Percentiles rank a stretch among this genome's conserved stretches.
Conservation (phyloP, 1,140 invertebrate species). For the Delia radicum region DNA sequence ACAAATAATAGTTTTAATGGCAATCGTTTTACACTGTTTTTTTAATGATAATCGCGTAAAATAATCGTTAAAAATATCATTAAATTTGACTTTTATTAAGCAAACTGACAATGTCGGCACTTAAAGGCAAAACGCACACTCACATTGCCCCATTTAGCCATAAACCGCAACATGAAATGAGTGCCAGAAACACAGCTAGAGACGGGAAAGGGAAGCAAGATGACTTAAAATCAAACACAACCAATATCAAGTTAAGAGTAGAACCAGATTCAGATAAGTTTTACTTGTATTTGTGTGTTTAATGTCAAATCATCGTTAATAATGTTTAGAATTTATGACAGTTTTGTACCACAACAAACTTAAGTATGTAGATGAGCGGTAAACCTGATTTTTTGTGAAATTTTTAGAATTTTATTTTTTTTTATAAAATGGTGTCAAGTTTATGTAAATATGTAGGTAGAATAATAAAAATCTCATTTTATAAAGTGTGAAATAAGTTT, state of each 20-base stretch:
- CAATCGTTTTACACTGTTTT: constrained; percentile 18
- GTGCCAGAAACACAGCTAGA: background rate
- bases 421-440: background rate
- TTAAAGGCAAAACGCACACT: background rate
- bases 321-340: background rate
- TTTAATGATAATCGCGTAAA: constrained; percentile 28
- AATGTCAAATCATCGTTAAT: background rate
- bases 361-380: background rate
- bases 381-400: background rate
- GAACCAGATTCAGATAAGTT: background rate
- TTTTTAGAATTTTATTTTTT: background rate
- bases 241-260: background rate
- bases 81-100: constrained; percentile 27
- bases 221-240: too few species aligned
- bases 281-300: background rate
- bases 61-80: constrained; percentile 29
- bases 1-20: constrained; percentile 27
- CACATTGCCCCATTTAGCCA: background rate
- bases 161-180: background rate
- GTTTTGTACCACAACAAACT: too few species aligned
- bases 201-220: background rate
- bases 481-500: background rate
- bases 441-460: background rate
- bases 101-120: constrained; percentile 2
- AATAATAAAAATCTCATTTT: background rate